Conservation (phyloP, 2,888 invertebrate species). For the Cotesia congregata region DNA sequence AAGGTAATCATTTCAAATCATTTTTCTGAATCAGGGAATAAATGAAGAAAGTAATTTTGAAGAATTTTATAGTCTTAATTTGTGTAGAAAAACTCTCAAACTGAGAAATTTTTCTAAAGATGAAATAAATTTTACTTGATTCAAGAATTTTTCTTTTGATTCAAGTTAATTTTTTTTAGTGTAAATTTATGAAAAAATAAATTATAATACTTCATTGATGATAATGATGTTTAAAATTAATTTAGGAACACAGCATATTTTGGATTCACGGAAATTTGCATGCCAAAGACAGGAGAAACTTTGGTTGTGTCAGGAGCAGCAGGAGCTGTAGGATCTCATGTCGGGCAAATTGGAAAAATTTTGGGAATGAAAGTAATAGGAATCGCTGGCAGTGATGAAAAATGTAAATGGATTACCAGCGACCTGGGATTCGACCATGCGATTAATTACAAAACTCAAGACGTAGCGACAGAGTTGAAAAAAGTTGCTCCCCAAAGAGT, state of each 20-base stretch:
- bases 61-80: too few species aligned
- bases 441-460: conserved; percentile 80
- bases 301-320: conserved; percentile 82
- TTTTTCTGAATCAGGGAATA: too few species aligned
- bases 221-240: neutral
- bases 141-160: too few species aligned
- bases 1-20: too few species aligned
- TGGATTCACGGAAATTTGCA: conserved; percentile 80
- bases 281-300: conserved; percentile 80
- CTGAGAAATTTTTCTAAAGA: too few species aligned
- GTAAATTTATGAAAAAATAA: too few species aligned
- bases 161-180: conserved; percentile 9
- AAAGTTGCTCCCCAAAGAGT: conserved; percentile 79
- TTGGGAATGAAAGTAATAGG: conserved; percentile 79
- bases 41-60: too few species aligned
- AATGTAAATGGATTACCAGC: conserved; percentile 78
- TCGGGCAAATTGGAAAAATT: conserved; percentile 85
- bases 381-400: conserved; percentile 79
- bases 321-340: conserved; percentile 83
- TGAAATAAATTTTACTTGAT: too few species aligned
- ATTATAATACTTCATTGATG: too few species aligned
- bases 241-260: conserved; percentile 81
- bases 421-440: conserved; percentile 79
- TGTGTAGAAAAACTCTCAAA: too few species aligned
- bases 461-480: conserved; percentile 73